phyloP scores from a whole-genome alignment of 2,113 vertebrate species.

The Nymphicus hollandicus region DNA sequence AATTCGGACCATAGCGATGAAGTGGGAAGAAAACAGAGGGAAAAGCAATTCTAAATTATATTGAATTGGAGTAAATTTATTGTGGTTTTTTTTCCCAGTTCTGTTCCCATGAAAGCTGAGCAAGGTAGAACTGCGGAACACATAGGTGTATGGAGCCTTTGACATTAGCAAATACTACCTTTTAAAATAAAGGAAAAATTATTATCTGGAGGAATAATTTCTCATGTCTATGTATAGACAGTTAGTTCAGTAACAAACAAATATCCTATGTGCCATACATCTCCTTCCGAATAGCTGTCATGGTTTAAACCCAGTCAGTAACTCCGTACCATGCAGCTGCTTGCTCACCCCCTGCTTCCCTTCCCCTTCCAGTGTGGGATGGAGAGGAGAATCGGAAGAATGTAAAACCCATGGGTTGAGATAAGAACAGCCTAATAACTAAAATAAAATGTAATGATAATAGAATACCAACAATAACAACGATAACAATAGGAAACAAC shows the following conservation, averaged over 20 bases:
- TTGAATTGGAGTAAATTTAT: background rate
- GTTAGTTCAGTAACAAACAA: background rate
- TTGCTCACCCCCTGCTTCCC: background rate
- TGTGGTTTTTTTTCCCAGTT: background rate
- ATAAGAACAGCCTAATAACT: background rate
- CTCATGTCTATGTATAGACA: background rate
- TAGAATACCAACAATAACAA: background rate
- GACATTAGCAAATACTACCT: background rate
- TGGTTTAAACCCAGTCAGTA: background rate
- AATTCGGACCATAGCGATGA: rapidly evolving
- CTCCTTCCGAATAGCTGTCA: background rate
- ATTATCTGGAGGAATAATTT: background rate
- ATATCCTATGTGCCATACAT: background rate
- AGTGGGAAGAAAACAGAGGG: background rate
- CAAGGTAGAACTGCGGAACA: background rate
- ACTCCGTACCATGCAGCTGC: background rate
- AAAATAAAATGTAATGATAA: background rate
- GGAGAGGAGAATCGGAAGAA: background rate
- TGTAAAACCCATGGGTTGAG: background rate
- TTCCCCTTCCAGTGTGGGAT: background rate
- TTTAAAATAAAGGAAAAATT: background rate
- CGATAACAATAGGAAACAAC: background rate
- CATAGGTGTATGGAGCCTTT: background rate
- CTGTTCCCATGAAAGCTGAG: background rate
- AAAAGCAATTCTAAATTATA: background rate